phyloP scores from a whole-genome alignment of 2,888 invertebrate species.

The Petrolisthes cinctipes region DNA sequence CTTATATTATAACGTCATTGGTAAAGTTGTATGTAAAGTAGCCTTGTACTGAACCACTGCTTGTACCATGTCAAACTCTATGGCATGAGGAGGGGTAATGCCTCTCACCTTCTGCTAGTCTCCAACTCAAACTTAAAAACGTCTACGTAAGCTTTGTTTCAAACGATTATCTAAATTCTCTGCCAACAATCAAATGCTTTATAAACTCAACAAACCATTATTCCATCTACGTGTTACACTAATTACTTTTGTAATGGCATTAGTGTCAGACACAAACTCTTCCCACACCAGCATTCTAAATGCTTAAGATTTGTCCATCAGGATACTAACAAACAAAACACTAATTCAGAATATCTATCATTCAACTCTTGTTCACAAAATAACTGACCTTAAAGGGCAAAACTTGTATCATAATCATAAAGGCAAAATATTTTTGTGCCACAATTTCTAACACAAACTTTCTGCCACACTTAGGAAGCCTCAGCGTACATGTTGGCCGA shows the following conservation, averaged over 20 bases:
- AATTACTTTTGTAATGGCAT: not conserved
- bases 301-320: not conserved
- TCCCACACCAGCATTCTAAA: constrained; percentile 12
- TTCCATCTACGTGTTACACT: constrained; percentile 1
- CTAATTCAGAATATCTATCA: not conserved
- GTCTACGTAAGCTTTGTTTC: constrained; percentile 13
- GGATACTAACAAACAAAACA: not conserved
- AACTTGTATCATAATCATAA: constrained; percentile 1
- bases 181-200: constrained; percentile 18
- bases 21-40: not conserved
- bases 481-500: constrained; percentile 41
- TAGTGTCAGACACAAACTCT: not conserved
- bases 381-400: constrained; percentile 40
- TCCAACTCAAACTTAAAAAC: constrained; percentile 35
- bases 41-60: constrained; percentile 49
- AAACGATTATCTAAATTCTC: constrained; percentile 29
- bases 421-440: constrained; percentile 42
- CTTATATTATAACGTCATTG: too few species aligned
- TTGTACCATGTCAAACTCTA: constrained; percentile 56
- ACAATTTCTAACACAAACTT: not conserved
- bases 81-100: constrained; percentile 48
- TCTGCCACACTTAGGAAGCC: constrained; percentile 26
- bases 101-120: constrained; percentile 38
- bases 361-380: constrained; percentile 29
- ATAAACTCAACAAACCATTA: constrained; percentile 34